Base-by-base conservation (phyloP, 2,888 invertebrate species). In the Pheosia gnoma region DNA sequence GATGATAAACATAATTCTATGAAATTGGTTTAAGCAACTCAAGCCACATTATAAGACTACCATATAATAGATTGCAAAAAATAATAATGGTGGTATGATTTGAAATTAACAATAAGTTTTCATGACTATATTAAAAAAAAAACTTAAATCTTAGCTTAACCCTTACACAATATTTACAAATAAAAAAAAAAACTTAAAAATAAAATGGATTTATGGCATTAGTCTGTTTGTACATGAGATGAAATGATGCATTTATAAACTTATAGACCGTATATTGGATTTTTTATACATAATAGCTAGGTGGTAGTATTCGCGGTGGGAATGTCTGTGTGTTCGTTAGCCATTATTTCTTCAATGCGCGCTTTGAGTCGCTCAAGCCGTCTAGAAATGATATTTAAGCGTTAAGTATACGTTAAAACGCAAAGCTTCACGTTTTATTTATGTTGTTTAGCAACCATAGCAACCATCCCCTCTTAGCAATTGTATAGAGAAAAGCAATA, bases 281-380 rank as follows among this genome's bases (percentile, higher is more conserved):
- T 55, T 59, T 67, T 63, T 57, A 55, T 66, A 25, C 57, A 66
- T 57, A 53, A 51, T 74, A 70, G 63, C 65, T 37, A 8, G 51
- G 45, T 54, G 49, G 56, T 51, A 56, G 66, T 68, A 61, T 59
- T 62, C 57, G 65, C 69, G 62, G 67, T 71, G 66, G 74, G 65
- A 63, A 69, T 68, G 63, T 71, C 72, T 60, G 68, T 70, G 59
- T 67, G 67, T 77, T 82, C 84, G 65, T 79, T 77, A 55, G 85
- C 81, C 84, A 90, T 89, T 68, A 85, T 86, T 62, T 88, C 90
- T 80, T 90, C 90, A 65, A 92, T 82, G 67, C 83, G 84, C 60
- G 72, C 61, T 88, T 86, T 90, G 75, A 92, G 88, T 74, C 65
- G 82, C 78, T 78, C 75, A 75, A 92, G 87, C 61, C 89, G 88